Evolutionary conservation across 2,888 invertebrate genomes (phyloP).

Genomic region (Prosopocoilus inquinatus): DNA sequence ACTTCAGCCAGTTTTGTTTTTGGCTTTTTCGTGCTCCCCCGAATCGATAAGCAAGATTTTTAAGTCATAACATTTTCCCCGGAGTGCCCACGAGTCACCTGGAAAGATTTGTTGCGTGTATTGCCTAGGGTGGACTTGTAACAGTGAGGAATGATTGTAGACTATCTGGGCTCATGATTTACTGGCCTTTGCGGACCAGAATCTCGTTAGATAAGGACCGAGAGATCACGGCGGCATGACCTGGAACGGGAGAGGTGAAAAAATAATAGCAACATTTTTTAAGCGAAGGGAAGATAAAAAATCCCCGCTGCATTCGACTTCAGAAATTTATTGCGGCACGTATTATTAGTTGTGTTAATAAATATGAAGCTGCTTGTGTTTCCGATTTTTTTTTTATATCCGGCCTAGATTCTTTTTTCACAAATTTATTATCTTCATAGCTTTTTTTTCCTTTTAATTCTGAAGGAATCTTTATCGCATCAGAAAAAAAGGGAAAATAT

Average conservation of each 20-base stretch:
- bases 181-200: conserved; percentile 42
- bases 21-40: no score
- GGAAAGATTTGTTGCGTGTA: no score
- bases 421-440: no score
- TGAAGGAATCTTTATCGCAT: no score
- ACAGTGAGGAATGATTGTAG: conserved; percentile 20
- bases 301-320: conserved; percentile 11
- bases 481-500: no score
- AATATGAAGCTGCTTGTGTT: neutral
- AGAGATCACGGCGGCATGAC: conserved; percentile 41
- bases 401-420: conserved; percentile 3
- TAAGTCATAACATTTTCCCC: no score
- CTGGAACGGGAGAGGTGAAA: conserved; percentile 39
- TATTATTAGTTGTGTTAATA: neutral
- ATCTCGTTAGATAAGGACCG: conserved; percentile 39
- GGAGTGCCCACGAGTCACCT: no score
- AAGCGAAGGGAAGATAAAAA: conserved; percentile 34
- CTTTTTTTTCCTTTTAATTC: no score
- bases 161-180: conserved; percentile 43
- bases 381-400: conserved; percentile 8
- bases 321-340: conserved; percentile 13
- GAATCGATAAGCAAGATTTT: no score
- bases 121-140: neutral
- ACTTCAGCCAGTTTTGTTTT: no score
- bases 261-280: conserved; percentile 39